These are phyloP conservation scores for Pelagia noctiluca DNA, from an alignment of 30 jellyfish, hydroid and myxozoan species.

Conservation along the genomic window DNA sequence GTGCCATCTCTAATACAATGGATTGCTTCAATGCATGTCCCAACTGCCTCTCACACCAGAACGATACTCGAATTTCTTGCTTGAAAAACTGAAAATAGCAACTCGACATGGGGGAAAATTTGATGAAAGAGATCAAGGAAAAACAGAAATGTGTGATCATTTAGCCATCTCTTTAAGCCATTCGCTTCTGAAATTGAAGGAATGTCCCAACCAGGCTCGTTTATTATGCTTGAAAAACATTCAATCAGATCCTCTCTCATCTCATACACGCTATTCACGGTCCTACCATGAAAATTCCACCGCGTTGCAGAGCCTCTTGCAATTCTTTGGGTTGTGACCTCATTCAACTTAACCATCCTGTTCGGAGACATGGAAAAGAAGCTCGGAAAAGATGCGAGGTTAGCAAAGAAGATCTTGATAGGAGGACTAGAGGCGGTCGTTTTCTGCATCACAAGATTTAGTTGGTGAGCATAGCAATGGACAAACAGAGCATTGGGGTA, in stretches of 20 bases:
- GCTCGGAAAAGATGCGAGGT: constrained; percentile 30
- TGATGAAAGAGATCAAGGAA: not conserved
- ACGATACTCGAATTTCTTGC: not conserved
- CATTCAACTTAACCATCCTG: constrained; percentile 34
- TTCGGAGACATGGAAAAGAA: constrained; percentile 53
- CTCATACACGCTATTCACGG: not conserved
- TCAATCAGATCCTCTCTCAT: not conserved
- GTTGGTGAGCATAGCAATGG: constrained; percentile 70
- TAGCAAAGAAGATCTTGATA: constrained; percentile 30
- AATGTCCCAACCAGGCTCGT: not conserved
- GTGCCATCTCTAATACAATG: not conserved
- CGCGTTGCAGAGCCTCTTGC: not conserved
- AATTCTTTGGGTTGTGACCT: not conserved
- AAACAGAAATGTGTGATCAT: not conserved
- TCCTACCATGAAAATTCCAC: too few species aligned
- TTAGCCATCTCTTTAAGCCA: not conserved
- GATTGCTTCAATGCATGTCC: not conserved
- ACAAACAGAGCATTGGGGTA: constrained; percentile 59
- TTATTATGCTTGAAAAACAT: not conserved
- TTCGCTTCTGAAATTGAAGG: not conserved
- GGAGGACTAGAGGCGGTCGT: constrained; percentile 5
- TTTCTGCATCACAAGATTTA: constrained; percentile 37
- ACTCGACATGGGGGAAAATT: not conserved
- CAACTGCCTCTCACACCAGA: not conserved
- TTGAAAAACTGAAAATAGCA: not conserved